Evolutionary conservation across 2,888 invertebrate species (phyloP), one percentile per base, ranked within the genome.

Genomic region (Drosophila falleni): DNA sequence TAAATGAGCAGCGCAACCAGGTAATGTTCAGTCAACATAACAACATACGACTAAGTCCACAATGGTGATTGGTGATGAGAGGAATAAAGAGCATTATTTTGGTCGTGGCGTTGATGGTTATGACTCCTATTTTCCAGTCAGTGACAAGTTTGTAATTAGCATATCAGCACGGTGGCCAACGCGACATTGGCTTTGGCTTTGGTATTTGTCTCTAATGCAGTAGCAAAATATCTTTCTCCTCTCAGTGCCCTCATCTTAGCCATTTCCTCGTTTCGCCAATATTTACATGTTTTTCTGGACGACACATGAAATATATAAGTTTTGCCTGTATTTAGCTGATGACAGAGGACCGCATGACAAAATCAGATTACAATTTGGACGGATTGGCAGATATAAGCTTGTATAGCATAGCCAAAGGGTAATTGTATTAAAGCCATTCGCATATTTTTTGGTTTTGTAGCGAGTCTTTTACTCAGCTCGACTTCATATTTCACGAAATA

Each of bases 91-190:
- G 53, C 41, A 54, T 31, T 3, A 11, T 46, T 54, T 26, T 47
- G 54, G 50, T 33, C n/a, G 41, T 58, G 37, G 53, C 46, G 41
- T 46, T 59, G 50, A 51, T 37, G 62, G 46, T 50, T 56, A 60
- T 55, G 53, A 50, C 49, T 59, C 31, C 49, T n/a, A 39, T 70
- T 49, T 56, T 35, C 62, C 51, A 58, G 47, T 44, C 71, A 58
- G 71, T 80, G 83, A 88, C 89, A 88, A 75, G 81, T 81, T 84
- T 88, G 84, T 89, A 88, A 84, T 84, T 84, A 84, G 83, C 71
- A 46, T 71, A 62, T 71, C 84, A 56, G 56, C 62, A 23, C n/a
- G 31, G 23, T 56, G 46, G 51, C 42, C 61, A 72, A 15, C 23
- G 62, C 55, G 63, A 77, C 77, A 77, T 72, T 69, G 64, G 65